These are phyloP conservation scores for Aspidoscelis tigris DNA, from an alignment of 2,113 vertebrate species.

Conservation along the genomic window DNA sequence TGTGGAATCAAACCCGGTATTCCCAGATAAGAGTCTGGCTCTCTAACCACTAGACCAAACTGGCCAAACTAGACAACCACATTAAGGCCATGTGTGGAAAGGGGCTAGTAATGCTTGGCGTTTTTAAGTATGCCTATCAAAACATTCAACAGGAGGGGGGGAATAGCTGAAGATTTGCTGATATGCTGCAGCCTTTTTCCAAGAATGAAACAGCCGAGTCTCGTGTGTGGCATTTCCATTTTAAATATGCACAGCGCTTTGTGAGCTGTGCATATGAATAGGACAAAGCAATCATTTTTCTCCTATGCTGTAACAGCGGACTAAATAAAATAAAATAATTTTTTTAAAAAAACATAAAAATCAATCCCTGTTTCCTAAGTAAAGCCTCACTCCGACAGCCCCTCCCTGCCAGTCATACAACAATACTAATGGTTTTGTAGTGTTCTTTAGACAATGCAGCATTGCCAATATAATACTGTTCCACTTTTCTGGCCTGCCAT, in stretches of 20 bases:
- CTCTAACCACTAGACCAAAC: too few species aligned
- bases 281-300: slow-evolving; percentile 38
- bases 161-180: background rate
- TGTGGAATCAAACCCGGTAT: too few species aligned
- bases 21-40: too few species aligned
- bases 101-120: background rate
- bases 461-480: slow-evolving; percentile 84
- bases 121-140: slow-evolving; percentile 17
- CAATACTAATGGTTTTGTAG: slow-evolving; percentile 73
- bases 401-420: slow-evolving; percentile 65
- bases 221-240: background rate
- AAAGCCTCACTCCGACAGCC: slow-evolving; percentile 73
- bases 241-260: background rate
- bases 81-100: too few species aligned
- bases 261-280: slow-evolving; percentile 23
- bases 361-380: slow-evolving; percentile 77
- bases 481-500: slow-evolving; percentile 78
- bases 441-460: slow-evolving; percentile 71
- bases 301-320: slow-evolving; percentile 48
- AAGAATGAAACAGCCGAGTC: background rate
- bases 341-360: slow-evolving; percentile 42
- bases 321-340: slow-evolving; percentile 21
- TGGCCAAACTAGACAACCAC: too few species aligned
- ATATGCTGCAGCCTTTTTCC: background rate
- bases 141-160: background rate